A percentile compares a stretch with the other conserved stretches of the same genome.
These are phyloP conservation scores for Drosophila rubida DNA, from an alignment of 2,888 invertebrate species.

Conservation along the genomic window DNA sequence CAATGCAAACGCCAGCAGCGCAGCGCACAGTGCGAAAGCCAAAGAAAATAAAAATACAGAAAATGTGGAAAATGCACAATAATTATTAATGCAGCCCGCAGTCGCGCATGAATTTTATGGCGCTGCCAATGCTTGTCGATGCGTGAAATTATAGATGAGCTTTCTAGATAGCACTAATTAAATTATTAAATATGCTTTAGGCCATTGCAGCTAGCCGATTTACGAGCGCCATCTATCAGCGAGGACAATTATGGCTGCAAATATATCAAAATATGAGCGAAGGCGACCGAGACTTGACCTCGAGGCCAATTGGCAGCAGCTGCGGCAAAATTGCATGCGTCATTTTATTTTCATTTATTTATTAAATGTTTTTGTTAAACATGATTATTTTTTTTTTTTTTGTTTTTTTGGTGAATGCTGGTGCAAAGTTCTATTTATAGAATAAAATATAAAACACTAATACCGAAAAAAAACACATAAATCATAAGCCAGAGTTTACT, in stretches of 20 bases:
- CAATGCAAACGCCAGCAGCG: background rate
- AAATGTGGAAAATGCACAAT: conserved; percentile 17
- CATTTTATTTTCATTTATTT: conserved; percentile 21
- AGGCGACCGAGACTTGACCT: background rate
- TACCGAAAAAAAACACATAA: conserved; percentile 35
- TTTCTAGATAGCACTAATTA: conserved; percentile 80
- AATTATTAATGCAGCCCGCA: conserved; percentile 42
- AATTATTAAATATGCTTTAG: conserved; percentile 81
- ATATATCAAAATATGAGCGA: conserved; percentile 41
- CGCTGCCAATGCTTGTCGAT: conserved; percentile 72
- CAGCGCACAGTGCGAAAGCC: background rate
- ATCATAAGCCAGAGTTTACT: conserved; percentile 34
- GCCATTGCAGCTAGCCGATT: conserved; percentile 58
- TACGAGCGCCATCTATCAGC: conserved; percentile 69
- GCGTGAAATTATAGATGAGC: conserved; percentile 80
- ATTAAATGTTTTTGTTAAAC: conserved; percentile 7
- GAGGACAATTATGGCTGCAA: conserved; percentile 62
- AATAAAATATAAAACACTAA: conserved; percentile 17
- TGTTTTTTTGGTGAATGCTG: conserved; percentile 38
- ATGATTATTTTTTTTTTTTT: conserved; percentile 6
- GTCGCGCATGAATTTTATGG: conserved; percentile 71
- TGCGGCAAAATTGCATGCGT: conserved; percentile 24
- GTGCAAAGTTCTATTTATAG: conserved; percentile 29
- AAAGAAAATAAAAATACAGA: background rate
- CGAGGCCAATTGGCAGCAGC: conserved; percentile 36